Evolutionary conservation across 2,888 invertebrate genomes (phyloP).

Genomic region (Eulithis prunata): DNA sequence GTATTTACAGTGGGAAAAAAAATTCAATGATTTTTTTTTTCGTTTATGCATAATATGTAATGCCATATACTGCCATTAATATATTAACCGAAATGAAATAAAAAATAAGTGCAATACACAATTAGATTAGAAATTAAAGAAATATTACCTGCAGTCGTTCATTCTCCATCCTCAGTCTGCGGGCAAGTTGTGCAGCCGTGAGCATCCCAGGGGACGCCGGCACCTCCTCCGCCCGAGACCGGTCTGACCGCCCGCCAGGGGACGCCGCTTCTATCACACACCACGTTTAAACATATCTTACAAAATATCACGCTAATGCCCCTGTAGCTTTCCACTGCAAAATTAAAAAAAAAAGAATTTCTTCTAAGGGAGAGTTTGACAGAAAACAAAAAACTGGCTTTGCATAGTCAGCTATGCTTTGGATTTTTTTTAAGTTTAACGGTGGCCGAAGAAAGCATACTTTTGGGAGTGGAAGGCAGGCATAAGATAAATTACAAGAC

Average conservation of each 20-base stretch:
- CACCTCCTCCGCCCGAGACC: constrained; percentile 76
- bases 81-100: too few species aligned
- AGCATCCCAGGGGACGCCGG: constrained; percentile 83
- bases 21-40: too few species aligned
- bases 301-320: neutral
- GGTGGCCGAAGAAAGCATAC: too few species aligned
- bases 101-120: too few species aligned
- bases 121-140: neutral
- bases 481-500: constrained; percentile 17
- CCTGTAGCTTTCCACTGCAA: too few species aligned
- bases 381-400: too few species aligned
- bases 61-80: too few species aligned
- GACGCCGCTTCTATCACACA: constrained; percentile 66
- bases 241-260: constrained; percentile 74
- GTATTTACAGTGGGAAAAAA: neutral
- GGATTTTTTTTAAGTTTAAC: too few species aligned
- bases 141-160: constrained; percentile 86
- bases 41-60: too few species aligned
- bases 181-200: constrained; percentile 83
- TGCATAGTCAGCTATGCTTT: too few species aligned
- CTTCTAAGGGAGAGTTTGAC: too few species aligned
- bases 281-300: constrained; percentile 14
- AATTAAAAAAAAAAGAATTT: too few species aligned
- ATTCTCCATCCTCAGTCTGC: constrained; percentile 89
- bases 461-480: neutral